These are phyloP conservation scores for Aethes cnicana DNA, from an alignment of 2,888 invertebrate genomes.

Conservation along the genomic window DNA sequence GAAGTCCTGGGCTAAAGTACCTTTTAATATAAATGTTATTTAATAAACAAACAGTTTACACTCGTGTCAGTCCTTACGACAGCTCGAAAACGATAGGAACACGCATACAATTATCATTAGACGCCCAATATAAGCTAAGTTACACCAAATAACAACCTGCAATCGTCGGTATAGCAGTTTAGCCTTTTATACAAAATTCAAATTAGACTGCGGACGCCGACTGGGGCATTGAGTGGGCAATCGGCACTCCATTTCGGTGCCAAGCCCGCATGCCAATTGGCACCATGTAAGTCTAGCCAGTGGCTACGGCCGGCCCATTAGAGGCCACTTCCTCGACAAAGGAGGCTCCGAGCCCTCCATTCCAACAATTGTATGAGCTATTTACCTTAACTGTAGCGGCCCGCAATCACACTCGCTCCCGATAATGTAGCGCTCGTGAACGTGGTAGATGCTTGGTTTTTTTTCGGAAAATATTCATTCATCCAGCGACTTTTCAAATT, in stretches of 20 bases:
- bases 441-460: constrained; percentile 49
- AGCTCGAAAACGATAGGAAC: neutral
- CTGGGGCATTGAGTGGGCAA: constrained; percentile 48
- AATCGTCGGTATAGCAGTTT: constrained; percentile 47
- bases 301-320: constrained; percentile 71
- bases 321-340: constrained; percentile 77
- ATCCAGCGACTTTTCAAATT: too few species aligned
- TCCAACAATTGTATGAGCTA: constrained; percentile 81
- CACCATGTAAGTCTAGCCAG: constrained; percentile 75
- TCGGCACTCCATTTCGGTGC: constrained; percentile 49
- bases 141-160: constrained; percentile 22
- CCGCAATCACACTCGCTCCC: constrained; percentile 72
- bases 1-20: too few species aligned
- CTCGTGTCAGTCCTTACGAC: neutral
- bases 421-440: constrained; percentile 41
- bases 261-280: constrained; percentile 61
- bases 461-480: too few species aligned
- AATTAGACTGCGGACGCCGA: constrained; percentile 52
- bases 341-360: constrained; percentile 71
- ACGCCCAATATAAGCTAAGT: constrained; percentile 32
- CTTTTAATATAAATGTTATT: too few species aligned
- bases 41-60: too few species aligned
- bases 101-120: constrained; percentile 23
- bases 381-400: constrained; percentile 78
- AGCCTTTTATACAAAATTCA: constrained; percentile 54